These are phyloP conservation scores for Zosterops lateralis DNA, from an alignment of 2,113 vertebrate species.

Conservation along the genomic window DNA sequence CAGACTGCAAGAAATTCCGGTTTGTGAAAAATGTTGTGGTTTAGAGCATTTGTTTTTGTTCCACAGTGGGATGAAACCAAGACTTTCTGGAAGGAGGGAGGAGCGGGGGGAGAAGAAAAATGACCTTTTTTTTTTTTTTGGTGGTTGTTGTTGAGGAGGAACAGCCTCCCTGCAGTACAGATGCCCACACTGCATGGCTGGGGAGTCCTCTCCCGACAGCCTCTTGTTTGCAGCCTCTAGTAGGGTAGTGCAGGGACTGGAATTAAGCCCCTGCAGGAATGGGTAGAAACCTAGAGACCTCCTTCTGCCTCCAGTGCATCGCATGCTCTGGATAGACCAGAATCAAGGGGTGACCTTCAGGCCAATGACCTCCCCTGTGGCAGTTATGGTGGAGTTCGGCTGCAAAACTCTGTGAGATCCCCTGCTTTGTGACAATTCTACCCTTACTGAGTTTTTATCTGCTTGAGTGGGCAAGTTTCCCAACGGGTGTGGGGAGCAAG, in stretches of 20 bases:
- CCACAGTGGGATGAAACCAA: slow-evolving; percentile 60
- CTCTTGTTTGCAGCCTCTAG: neutral
- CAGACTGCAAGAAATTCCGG: slow-evolving; percentile 65
- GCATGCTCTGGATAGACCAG: neutral
- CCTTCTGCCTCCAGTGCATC: neutral
- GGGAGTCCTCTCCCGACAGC: neutral
- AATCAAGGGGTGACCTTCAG: neutral
- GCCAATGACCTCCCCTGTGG: neutral
- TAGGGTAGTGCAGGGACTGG: neutral
- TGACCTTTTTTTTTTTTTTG: neutral
- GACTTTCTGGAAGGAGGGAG: slow-evolving; percentile 42
- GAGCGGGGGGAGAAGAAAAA: neutral
- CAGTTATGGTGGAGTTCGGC: neutral
- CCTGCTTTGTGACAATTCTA: neutral
- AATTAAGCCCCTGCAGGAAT: neutral
- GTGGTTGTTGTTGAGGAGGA: neutral
- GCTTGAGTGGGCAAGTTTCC: neutral
- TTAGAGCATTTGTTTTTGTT: slow-evolving; percentile 65
- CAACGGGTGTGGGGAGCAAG: neutral
- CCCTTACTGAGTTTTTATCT: neutral
- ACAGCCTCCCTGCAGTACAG: neutral
- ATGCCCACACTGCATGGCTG: neutral
- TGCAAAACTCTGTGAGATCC: neutral
- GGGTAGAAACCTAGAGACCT: neutral
- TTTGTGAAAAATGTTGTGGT: slow-evolving; percentile 65